Evolutionary conservation across 2,797 vertebrate genomes (phyloP).

Genomic region (Girardinus metallicus): DNA sequence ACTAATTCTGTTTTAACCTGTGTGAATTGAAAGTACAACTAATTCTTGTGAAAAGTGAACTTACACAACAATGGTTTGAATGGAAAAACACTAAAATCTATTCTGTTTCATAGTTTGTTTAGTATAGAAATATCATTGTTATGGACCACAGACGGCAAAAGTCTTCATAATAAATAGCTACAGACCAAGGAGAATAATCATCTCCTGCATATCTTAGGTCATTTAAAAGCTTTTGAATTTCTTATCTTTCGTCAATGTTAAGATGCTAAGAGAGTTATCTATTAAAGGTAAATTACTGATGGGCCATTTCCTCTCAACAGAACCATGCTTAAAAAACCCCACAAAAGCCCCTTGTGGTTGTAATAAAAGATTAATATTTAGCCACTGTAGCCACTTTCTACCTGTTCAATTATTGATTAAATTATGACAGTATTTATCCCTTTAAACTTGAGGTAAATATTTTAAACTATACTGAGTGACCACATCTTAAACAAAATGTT

Average conservation of each 20-base stretch:
- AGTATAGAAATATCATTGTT: not conserved
- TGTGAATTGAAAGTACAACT: not conserved
- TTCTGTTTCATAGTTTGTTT: not conserved
- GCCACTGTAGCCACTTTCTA: not conserved
- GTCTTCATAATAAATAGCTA: not conserved
- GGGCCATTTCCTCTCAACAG: not conserved
- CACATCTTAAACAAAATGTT: not conserved
- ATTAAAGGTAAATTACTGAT: not conserved
- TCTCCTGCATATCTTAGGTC: not conserved
- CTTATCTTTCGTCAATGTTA: not conserved
- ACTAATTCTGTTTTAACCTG: not conserved
- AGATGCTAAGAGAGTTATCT: not conserved
- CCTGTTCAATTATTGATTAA: not conserved
- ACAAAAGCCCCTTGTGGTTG: not conserved
- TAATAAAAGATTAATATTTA: not conserved
- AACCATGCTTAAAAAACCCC: not conserved
- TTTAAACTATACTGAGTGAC: not conserved
- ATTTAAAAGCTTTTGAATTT: not conserved
- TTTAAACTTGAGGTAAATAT: slow-evolving; percentile 3
- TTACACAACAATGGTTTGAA: not conserved
- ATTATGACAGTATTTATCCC: not conserved
- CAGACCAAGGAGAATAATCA: not conserved
- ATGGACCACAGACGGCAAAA: not conserved
- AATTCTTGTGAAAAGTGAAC: not conserved
- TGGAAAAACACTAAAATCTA: not conserved